These are phyloP conservation scores for Parotocinclus haroldoi DNA, from an alignment of 2,797 vertebrate species.

Conservation along the genomic window DNA sequence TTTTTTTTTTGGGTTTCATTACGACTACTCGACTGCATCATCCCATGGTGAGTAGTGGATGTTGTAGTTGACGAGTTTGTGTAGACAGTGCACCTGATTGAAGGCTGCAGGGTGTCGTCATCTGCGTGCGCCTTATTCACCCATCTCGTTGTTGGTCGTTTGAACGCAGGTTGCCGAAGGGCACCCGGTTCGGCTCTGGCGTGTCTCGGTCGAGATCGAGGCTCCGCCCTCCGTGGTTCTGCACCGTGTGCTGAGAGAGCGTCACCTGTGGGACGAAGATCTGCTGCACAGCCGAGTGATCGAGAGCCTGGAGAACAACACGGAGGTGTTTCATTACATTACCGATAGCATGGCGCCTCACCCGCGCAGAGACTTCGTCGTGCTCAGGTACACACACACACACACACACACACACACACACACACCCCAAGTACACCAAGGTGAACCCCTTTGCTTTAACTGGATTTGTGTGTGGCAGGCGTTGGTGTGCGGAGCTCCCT, in stretches of 20 bases:
- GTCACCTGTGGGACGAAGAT: slow-evolving; percentile 84
- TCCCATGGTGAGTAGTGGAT: no score
- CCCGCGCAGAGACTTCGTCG: slow-evolving; percentile 76
- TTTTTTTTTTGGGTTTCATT: no score
- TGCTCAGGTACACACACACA: slow-evolving; percentile 68
- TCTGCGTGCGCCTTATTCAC: neutral
- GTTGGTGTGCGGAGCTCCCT: slow-evolving; percentile 73
- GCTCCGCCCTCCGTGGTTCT: slow-evolving; percentile 70
- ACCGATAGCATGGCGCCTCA: slow-evolving; percentile 85
- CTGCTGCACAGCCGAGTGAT: slow-evolving; percentile 77
- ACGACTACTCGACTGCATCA: no score
- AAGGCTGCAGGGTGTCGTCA: no score
- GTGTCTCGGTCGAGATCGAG: slow-evolving; percentile 71
- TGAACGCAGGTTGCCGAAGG: slow-evolving; percentile 71
- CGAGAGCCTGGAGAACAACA: slow-evolving; percentile 73
- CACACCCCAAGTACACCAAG: neutral
- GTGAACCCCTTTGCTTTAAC: no score
- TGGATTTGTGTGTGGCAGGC: slow-evolving; percentile 56
- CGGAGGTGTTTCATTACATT: slow-evolving; percentile 80
- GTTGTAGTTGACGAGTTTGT: no score
- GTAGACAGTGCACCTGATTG: no score
- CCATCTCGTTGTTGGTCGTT: neutral
- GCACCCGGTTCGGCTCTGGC: slow-evolving; percentile 78
- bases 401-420: slow-evolving; percentile 5
- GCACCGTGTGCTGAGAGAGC: slow-evolving; percentile 77